Evolutionary conservation across 2,797 vertebrate genomes (phyloP).

Genomic region (Hydrophis major): DNA sequence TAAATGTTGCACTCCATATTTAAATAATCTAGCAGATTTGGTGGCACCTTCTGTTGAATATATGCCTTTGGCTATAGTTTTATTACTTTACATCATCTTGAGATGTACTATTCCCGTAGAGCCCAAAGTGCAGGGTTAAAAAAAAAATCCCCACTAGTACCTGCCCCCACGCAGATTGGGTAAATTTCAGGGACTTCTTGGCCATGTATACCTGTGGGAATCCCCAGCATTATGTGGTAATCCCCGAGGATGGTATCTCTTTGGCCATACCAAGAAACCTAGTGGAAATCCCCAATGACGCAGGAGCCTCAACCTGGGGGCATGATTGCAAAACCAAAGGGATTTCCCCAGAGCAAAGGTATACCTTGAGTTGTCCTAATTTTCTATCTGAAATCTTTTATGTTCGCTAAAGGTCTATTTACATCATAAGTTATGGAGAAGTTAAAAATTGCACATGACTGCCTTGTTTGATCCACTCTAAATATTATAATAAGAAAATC

Average conservation of each 20-base stretch:
- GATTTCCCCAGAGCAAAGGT: not conserved
- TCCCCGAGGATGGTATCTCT: not conserved
- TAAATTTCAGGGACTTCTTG: not conserved
- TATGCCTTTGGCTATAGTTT: not conserved
- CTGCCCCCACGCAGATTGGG: not conserved
- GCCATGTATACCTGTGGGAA: not conserved
- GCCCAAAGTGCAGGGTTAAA: not conserved
- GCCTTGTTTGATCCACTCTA: not conserved
- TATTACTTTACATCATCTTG: not conserved
- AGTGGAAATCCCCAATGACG: not conserved
- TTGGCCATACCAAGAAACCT: not conserved
- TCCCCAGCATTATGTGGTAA: not conserved
- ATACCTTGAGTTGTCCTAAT: not conserved
- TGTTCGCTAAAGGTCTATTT: not conserved
- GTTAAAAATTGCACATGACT: not conserved
- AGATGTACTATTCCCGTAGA: not conserved
- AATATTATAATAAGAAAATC: not conserved
- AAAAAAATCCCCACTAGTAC: not conserved
- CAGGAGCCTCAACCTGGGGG: not conserved
- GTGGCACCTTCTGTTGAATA: not conserved
- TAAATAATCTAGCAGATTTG: not conserved
- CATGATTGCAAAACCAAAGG: not conserved
- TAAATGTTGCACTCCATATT: not conserved
- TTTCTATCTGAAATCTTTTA: not conserved
- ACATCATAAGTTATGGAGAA: not conserved